phyloP scores from a whole-genome alignment of 2,888 invertebrate genomes.

The Dioctria rufipes region DNA sequence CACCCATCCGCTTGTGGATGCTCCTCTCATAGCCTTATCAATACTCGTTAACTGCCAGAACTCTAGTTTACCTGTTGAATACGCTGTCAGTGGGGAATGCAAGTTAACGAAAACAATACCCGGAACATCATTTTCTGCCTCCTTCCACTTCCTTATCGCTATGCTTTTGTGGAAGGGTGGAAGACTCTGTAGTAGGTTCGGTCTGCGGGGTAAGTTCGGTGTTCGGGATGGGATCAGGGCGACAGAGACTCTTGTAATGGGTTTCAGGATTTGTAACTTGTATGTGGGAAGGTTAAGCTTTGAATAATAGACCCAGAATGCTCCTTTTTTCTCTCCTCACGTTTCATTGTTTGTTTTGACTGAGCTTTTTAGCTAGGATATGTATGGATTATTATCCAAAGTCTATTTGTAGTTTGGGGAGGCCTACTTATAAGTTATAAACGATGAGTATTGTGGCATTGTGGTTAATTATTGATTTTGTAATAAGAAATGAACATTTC shows the following conservation, averaged over 20 bases:
- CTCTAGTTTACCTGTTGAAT: conserved; percentile 58
- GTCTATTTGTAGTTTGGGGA: conserved; percentile 36
- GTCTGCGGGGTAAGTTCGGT: neutral
- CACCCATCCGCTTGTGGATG: conserved; percentile 21
- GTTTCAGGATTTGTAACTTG: conserved; percentile 52
- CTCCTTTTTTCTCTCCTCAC: conserved; percentile 28
- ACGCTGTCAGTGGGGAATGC: conserved; percentile 49
- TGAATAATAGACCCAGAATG: conserved; percentile 50
- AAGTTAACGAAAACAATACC: conserved; percentile 50
- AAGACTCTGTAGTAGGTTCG: neutral
- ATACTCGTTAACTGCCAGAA: conserved; percentile 57
- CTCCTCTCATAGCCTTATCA: conserved; percentile 52
- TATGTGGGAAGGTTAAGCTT: conserved; percentile 50
- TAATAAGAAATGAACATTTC: conserved; percentile 40
- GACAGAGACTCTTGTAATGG: conserved; percentile 48
- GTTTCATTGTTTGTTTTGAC: conserved; percentile 45
- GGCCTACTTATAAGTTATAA: conserved; percentile 23
- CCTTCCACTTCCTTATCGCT: neutral
- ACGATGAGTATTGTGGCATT: conserved; percentile 26
- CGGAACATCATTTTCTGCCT: conserved; percentile 27
- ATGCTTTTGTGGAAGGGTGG: neutral
- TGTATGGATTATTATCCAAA: conserved; percentile 49
- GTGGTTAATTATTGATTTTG: conserved; percentile 39
- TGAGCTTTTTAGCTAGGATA: conserved; percentile 47
- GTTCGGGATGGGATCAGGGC: conserved; percentile 3